Base-by-base conservation (phyloP, 2,797 vertebrate genomes). In the Lepidocolaptes lacrymiger region DNA sequence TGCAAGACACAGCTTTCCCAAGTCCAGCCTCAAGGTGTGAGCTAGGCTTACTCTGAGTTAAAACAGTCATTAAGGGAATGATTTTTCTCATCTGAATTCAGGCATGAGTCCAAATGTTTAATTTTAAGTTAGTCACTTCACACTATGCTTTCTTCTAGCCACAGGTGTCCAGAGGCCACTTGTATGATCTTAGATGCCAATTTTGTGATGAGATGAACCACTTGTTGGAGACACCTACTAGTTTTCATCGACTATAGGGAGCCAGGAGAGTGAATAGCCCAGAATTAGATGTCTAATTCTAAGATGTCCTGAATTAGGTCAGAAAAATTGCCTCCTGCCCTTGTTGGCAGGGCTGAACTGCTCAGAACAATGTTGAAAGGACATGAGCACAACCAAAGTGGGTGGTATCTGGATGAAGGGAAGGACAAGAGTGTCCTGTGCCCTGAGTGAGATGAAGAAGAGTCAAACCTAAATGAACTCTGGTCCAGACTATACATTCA, bases 241-340 rank as follows among this genome's bases (percentile, higher is more conserved):
- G 51, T 96, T 96, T 78, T 66, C 58, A 49, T 79, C 0, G 5
- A 75, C 39, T 86, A 8, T 6, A 95, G 32, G 41, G 58, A 93
- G 58, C 55, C 43, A 59, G 46, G 19, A 83, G 39, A 27, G 10
- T 58, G 23, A 91, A 36, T 16, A 97, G 39, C 30, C 20, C n/a
- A 69, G 88, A 95, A 93, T 88, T 63, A 88, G n/a, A 69, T n/a
- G 44, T 54, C 28, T 95, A 55, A 88, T 69, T 95, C 82, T 75
- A 3, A 69, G 43, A 34, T 58, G 39, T 54, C 28, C 36, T 66
- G n/a, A 95, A 75, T 37, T 43, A 81, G 76, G 85, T 74, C 88
- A 93, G 82, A 72, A 92, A 80, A 80, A 67, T 85, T 34, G n/a
- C 11, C 43, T 87, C 43, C 44, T 41, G 27, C 22, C 41, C 27